phyloP scores from a whole-genome alignment of 2,797 vertebrate genomes.

The Lemur catta region DNA sequence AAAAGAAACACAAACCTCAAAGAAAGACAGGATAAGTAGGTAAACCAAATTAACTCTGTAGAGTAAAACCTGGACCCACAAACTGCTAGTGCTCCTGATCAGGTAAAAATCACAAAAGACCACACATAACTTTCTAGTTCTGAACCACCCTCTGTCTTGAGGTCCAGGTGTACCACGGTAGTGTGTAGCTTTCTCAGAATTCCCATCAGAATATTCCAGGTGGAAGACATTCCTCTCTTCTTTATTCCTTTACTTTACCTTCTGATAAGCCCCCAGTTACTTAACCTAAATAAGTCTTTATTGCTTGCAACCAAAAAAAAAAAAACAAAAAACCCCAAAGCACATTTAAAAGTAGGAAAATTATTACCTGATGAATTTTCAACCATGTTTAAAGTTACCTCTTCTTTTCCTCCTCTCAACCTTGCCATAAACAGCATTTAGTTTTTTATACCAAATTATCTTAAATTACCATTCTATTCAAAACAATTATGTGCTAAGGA shows the following conservation, averaged over 20 bases:
- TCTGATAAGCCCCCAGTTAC: neutral
- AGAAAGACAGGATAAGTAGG: neutral
- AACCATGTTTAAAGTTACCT: slow-evolving; percentile 24
- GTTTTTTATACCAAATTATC: neutral
- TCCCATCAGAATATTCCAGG: neutral
- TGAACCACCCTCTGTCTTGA: neutral
- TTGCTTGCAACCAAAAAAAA: neutral
- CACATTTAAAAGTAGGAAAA: neutral
- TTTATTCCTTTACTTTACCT: neutral
- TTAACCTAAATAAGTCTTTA: neutral
- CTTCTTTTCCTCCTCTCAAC: neutral
- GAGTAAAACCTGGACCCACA: neutral
- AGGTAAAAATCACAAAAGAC: neutral
- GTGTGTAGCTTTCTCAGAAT: neutral
- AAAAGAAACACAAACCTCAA: neutral
- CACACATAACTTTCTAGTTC: neutral
- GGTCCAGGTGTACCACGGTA: accelerated
- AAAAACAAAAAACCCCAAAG: neutral
- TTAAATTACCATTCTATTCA: neutral
- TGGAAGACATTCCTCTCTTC: neutral
- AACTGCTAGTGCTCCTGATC: neutral
- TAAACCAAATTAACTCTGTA: neutral
- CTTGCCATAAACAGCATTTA: neutral
- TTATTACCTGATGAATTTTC: neutral
- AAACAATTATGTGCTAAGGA: slow-evolving; percentile 15